Percentiles rank a stretch among this genome's conserved stretches.
Conservation (phyloP, 2,888 invertebrate species). For the Globia sparganii region DNA sequence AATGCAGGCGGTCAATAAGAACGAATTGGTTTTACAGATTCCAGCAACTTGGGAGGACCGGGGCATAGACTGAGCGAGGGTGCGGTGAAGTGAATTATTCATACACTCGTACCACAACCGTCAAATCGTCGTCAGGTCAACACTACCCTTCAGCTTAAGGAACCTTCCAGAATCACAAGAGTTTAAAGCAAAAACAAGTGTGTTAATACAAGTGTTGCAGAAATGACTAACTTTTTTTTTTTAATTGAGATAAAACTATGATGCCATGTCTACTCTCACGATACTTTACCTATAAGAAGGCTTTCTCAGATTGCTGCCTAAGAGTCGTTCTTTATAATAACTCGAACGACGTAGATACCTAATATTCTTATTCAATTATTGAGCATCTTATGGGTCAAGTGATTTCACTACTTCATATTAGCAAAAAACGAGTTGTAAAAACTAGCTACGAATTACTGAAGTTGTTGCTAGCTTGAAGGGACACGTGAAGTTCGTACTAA, state of each 20-base stretch:
- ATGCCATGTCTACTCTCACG: background rate
- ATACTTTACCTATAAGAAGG: background rate
- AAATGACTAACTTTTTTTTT: background rate
- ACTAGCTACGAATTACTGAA: conserved; percentile 36
- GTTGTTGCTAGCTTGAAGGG: conserved; percentile 56
- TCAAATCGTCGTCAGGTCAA: conserved; percentile 77
- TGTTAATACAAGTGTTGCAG: conserved; percentile 14
- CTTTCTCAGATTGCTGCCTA: conserved; percentile 1
- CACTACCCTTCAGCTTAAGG: conserved; percentile 62
- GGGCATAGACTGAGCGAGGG: conserved; percentile 74
- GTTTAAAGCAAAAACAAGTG: conserved; percentile 20
- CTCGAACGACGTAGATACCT: background rate
- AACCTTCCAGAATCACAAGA: conserved; percentile 37
- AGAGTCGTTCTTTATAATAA: background rate
- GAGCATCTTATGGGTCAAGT: background rate
- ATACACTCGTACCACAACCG: conserved; percentile 78
- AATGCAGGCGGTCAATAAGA: conserved; percentile 22
- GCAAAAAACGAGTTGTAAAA: conserved; percentile 43
- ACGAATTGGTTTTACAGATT: conserved; percentile 25
- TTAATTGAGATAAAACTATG: background rate
- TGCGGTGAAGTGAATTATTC: conserved; percentile 83
- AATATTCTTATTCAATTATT: background rate
- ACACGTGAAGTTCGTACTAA: conserved; percentile 66
- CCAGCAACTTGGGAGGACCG: conserved; percentile 41
- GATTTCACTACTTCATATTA: conserved; percentile 11